Conservation (phyloP, 2,888 invertebrate genomes). For the Hydraecia micacea region DNA sequence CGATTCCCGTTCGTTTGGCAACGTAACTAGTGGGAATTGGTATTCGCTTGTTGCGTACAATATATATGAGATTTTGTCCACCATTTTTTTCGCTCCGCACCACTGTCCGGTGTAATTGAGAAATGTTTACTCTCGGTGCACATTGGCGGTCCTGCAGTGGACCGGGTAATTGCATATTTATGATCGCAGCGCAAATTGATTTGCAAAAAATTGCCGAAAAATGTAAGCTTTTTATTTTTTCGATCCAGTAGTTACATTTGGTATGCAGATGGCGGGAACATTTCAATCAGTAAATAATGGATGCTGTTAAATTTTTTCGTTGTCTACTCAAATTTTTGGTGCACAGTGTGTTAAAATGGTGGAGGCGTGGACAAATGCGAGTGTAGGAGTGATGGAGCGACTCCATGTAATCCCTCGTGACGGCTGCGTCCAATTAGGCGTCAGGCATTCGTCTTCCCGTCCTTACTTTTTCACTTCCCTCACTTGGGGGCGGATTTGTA, state of each 20-base stretch:
- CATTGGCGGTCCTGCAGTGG: conserved; percentile 52
- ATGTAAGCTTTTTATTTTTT: conserved; percentile 35
- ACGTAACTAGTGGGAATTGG: conserved; percentile 87
- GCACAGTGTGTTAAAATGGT: conserved; percentile 62
- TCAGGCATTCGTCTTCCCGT: conserved; percentile 86
- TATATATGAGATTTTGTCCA: conserved; percentile 87
- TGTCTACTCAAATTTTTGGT: conserved; percentile 38
- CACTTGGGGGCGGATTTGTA: conserved; percentile 68
- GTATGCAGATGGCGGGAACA: conserved; percentile 44
- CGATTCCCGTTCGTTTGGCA: conserved; percentile 78
- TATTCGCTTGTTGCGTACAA: conserved; percentile 85
- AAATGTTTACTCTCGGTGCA: conserved; percentile 78
- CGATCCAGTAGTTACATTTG: conserved; percentile 40
- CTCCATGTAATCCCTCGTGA: conserved; percentile 83
- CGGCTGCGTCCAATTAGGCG: conserved; percentile 85
- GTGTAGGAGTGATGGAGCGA: conserved; percentile 81
- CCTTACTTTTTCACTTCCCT: conserved; percentile 75
- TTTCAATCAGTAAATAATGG: conserved; percentile 43
- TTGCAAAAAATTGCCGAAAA: conserved; percentile 60
- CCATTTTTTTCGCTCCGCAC: conserved; percentile 82
- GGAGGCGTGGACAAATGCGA: conserved; percentile 85
- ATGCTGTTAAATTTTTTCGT: conserved; percentile 23
- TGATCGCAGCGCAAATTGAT: conserved; percentile 63
- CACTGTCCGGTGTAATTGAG: conserved; percentile 84
- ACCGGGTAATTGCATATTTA: conserved; percentile 66